Conservation (phyloP, 2,113 vertebrate species). For the Psophia crepitans region DNA sequence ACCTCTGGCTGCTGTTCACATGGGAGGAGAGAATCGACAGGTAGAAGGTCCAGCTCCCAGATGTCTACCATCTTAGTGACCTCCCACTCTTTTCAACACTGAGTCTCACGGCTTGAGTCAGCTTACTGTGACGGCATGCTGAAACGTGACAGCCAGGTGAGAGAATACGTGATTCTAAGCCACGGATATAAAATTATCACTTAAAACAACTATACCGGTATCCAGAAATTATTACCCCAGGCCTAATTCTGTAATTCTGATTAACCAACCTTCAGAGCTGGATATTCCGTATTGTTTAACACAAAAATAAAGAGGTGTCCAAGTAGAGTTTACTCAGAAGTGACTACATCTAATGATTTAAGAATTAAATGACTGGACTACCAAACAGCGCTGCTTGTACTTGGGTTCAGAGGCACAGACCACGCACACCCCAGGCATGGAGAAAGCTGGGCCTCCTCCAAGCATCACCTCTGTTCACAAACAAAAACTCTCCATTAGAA, state of each 20-base stretch:
- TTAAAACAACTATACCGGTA: not conserved
- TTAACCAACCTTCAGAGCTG: not conserved
- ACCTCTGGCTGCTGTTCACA: not conserved
- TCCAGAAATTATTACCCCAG: not conserved
- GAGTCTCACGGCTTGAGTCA: not conserved
- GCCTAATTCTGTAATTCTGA: not conserved
- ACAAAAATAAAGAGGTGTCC: constrained; percentile 7
- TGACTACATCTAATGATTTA: not conserved
- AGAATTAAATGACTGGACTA: not conserved
- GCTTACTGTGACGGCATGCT: not conserved
- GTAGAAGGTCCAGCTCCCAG: not conserved
- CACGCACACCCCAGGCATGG: not conserved
- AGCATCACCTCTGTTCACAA: not conserved
- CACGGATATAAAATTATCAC: not conserved
- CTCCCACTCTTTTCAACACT: not conserved
- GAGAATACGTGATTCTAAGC: not conserved
- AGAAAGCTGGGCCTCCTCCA: not conserved
- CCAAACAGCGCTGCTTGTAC: not conserved
- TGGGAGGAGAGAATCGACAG: not conserved
- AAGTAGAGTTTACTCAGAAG: not conserved
- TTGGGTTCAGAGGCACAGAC: not conserved
- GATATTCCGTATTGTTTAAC: not conserved
- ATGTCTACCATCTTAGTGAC: not conserved
- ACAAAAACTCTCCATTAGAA: not conserved
- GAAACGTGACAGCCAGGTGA: not conserved